These are phyloP conservation scores for Andrena trimmerana DNA, from an alignment of 2,888 invertebrate species.

Conservation along the genomic window DNA sequence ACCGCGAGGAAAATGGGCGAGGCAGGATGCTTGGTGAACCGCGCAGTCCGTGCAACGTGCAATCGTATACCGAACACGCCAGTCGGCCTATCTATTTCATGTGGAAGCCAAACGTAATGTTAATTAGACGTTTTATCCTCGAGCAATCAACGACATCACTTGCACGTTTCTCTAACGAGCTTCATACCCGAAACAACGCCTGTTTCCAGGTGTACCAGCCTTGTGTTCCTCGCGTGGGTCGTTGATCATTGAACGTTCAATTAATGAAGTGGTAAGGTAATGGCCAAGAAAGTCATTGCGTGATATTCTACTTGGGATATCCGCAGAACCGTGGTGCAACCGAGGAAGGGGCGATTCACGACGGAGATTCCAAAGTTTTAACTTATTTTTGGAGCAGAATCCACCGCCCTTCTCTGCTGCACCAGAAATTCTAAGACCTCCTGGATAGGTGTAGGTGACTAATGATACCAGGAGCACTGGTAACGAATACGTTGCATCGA, in stretches of 20 bases:
- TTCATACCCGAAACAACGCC: background rate
- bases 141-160: slow-evolving; percentile 14
- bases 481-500: slow-evolving; percentile 1
- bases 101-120: background rate
- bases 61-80: background rate
- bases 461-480: too few relatives aligned
- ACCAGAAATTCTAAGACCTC: too few relatives aligned
- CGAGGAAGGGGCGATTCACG: too few relatives aligned
- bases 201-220: background rate
- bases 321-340: too few relatives aligned
- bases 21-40: background rate
- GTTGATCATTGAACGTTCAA: background rate
- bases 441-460: too few relatives aligned
- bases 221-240: background rate
- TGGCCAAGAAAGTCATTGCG: background rate
- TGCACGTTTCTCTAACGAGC: slow-evolving; percentile 5
- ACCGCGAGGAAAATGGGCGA: background rate
- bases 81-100: background rate
- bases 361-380: too few relatives aligned
- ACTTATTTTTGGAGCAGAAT: too few relatives aligned
- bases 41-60: background rate
- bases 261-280: background rate
- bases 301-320: too few relatives aligned
- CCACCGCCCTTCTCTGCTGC: too few relatives aligned
- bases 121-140: slow-evolving; percentile 7